Evolutionary conservation across 2,888 invertebrate genomes (phyloP), one percentile per base, ranked within the genome.

Genomic region (Drosophila kanekoi): DNA sequence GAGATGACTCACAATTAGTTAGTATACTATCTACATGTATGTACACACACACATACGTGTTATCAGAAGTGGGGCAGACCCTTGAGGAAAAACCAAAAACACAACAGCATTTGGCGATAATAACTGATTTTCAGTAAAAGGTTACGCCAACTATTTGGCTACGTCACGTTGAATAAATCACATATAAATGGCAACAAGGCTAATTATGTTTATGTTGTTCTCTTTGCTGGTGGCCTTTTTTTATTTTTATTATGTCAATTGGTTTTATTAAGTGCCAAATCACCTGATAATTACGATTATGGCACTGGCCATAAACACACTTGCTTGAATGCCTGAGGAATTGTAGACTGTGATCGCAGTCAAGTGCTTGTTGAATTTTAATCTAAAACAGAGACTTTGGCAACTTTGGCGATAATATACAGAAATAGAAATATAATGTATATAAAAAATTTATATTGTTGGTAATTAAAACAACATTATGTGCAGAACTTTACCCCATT

Each of bases 231-330:
- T 71, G 52, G 48, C 38, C 41, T 23, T 52, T 48, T 56, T 48
- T 18, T 18, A 18, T 59, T 77, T 52, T 72, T 64, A 79, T 51
- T 58, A 14, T 47, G 32, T 37, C 62, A 63, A 68, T 51, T 58
- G 49, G 23, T 38, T 47, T 74, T 64, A 68, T 78, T 57, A 49
- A 49, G 20, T 38, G 51, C 16, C 43, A 43, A 54, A 68, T 74
- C 37, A 79, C 41, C 37, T 44, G 47, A 44, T 47, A 76, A 74
- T 64, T 51, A 51, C 28, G 48, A 59, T 57, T 60, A 60, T 49
- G 23, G 20, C 20, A 33, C 45, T 51, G 14, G 10, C 37, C 14
- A 33, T 57, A 53, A 60, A 63, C 35, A 41, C 20, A 41, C 41
- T 10, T 72, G 35, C 23, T 57, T 16, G 16, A 59, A 40, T 59